phyloP scores from a whole-genome alignment of 1,140 invertebrate genomes.

The Drosophila pandora region DNA sequence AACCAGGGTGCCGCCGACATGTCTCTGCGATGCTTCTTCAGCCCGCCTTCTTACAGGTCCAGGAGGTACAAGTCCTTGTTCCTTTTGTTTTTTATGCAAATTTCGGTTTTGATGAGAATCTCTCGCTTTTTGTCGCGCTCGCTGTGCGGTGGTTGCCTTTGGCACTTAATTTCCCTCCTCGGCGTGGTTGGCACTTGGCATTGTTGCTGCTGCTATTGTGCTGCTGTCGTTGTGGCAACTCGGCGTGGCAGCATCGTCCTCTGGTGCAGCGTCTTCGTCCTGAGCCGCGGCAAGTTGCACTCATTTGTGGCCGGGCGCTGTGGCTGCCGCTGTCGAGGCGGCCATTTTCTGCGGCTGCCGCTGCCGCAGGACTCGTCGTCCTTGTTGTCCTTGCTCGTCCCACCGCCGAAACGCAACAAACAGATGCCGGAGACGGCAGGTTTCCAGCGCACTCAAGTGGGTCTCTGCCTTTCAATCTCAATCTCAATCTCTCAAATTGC shows the following conservation, averaged over 20 bases:
- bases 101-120: constrained; percentile 12
- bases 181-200: constrained; percentile 39
- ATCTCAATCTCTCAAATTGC: neutral
- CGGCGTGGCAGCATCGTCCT: constrained; percentile 10
- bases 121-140: constrained; percentile 12
- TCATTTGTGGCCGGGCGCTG: constrained; percentile 28
- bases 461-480: neutral
- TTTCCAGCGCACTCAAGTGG: constrained; percentile 1
- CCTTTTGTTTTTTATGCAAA: constrained; percentile 33
- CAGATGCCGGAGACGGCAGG: neutral
- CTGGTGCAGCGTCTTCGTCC: constrained; percentile 8
- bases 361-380: constrained; percentile 1
- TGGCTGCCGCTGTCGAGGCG: constrained; percentile 33
- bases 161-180: constrained; percentile 46
- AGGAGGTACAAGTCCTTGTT: constrained; percentile 18
- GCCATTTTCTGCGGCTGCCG: constrained; percentile 40
- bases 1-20: constrained; percentile 27
- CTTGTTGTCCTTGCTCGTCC: constrained; percentile 3
- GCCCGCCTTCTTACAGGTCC: constrained; percentile 6
- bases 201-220: constrained; percentile 8
- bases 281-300: constrained; percentile 16
- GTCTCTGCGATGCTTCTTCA: neutral
- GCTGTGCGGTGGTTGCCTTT: constrained; percentile 46
- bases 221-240: constrained; percentile 21
- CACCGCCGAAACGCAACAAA: neutral